Evolutionary conservation across 2,113 vertebrate genomes (phyloP).

Genomic region (Callionymus lyra): DNA sequence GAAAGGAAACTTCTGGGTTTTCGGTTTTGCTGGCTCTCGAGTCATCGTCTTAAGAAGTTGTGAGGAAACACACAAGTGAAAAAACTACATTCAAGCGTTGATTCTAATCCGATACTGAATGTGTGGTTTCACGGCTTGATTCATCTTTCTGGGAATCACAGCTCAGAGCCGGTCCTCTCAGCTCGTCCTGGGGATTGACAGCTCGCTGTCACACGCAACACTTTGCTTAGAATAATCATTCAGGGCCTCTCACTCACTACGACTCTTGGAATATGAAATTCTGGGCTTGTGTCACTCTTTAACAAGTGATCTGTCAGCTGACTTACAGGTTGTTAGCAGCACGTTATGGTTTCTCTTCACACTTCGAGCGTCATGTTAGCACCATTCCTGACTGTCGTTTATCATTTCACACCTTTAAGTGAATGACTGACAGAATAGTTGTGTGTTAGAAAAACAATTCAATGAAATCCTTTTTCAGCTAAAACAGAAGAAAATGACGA

Average conservation of each 20-base stretch:
- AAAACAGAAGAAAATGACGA: too few relatives aligned
- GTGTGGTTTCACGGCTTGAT: constrained; percentile 5
- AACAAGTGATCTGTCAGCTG: neutral
- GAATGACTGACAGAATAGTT: too few relatives aligned
- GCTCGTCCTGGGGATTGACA: constrained; percentile 9
- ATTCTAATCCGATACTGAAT: constrained; percentile 5
- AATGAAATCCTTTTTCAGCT: too few relatives aligned
- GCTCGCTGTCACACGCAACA: constrained; percentile 10
- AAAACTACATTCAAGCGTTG: constrained; percentile 3
- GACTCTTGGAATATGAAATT: constrained; percentile 26
- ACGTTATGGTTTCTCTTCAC: too few relatives aligned
- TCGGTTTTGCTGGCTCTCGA: constrained; percentile 45
- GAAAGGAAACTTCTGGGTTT: constrained; percentile 43
- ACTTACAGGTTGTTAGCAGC: too few relatives aligned
- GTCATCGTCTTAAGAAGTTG: constrained; percentile 32
- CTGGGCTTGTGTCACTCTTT: constrained; percentile 20
- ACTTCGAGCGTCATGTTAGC: too few relatives aligned
- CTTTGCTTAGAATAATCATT: constrained; percentile 20
- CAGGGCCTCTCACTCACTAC: constrained; percentile 16
- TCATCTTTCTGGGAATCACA: constrained; percentile 2
- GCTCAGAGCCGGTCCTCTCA: constrained; percentile 9
- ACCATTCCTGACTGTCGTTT: too few relatives aligned
- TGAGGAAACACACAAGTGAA: constrained; percentile 15
- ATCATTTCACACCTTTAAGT: too few relatives aligned
- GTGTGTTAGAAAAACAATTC: too few relatives aligned